Evolutionary conservation across 2,888 invertebrate genomes (phyloP), one percentile per base, ranked within the genome.

Genomic region (Drosophila multiciliata): DNA sequence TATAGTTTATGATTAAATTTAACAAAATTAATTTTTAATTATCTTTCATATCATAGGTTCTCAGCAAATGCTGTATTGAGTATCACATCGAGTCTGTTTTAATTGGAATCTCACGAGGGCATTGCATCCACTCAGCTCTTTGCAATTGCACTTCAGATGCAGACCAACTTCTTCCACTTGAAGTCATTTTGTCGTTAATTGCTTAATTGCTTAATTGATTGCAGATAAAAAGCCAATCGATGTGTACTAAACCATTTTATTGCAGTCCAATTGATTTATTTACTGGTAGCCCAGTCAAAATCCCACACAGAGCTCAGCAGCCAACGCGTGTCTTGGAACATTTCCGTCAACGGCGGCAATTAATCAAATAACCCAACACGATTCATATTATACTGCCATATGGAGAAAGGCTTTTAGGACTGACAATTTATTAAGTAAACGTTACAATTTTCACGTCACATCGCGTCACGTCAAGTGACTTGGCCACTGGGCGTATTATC

Each of bases 221-320:
- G 57, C 70, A 52, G 66, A 72, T 71, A 65, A 66, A 63, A 36
- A 33, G 26, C 15, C 6, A 40, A 59, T 29, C 20, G 42, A 54
- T 42, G 53, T 65, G 48, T 55, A 55, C 49, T 66, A 35, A 66
- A 58, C 32, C 36, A 64, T 67, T 66, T 83, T 64, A 78, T 66
- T 62, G 87, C 67, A 74, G 52, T 71, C 78, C 74, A 87, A 89
- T 85, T 87, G 79, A 84, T 89, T 73, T 74, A 73, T 73, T 68
- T 66, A 57, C 53, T 68, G 57, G 64, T 58, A 65, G 65, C 64
- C 29, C 29, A 52, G 26, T 8, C 29, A 17, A 69, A 65, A 32
- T 29, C 89, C 89, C 89, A 89, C 89, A 66, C 77, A 62, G 23
- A 63, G 49, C 26, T 29, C n/a, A 38, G 40, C 82, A 66, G 60